Evolutionary conservation across 2,797 vertebrate species (phyloP).

Genomic region (Rhodeus uyekii): DNA sequence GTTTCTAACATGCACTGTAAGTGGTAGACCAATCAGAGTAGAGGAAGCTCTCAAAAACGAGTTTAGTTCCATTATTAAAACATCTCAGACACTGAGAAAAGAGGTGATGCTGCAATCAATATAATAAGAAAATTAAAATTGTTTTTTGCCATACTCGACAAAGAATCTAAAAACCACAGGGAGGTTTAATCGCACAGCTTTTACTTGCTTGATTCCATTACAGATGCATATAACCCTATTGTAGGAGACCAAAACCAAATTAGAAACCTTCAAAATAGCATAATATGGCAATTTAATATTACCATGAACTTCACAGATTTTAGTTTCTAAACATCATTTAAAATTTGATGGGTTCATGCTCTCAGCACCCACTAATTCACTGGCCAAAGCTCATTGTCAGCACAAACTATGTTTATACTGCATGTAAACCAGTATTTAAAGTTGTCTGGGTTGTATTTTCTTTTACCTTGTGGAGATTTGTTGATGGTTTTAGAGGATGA

Average conservation of each 20-base stretch:
- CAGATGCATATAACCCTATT: not conserved
- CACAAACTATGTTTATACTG: constrained; percentile 3
- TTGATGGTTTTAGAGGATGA: not conserved
- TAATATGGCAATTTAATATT: not conserved
- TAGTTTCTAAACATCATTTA: not conserved
- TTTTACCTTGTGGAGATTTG: constrained; percentile 1
- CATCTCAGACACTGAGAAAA: not conserved
- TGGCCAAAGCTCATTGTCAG: constrained; percentile 32
- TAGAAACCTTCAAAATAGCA: not conserved
- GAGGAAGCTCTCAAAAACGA: not conserved
- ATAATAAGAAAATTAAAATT: not conserved
- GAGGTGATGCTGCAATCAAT: not conserved
- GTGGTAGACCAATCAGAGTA: not conserved
- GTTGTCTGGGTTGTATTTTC: not conserved
- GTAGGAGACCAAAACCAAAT: not conserved
- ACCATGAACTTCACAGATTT: not conserved
- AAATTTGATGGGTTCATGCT: not conserved
- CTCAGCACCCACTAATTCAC: not conserved
- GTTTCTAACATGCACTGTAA: not conserved
- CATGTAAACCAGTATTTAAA: not conserved
- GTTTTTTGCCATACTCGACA: too few species aligned
- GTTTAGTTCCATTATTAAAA: not conserved
- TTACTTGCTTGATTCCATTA: not conserved
- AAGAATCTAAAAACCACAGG: too few species aligned
- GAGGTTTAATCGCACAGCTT: not conserved